Conservation (phyloP, 1,140 invertebrate species). For the Drosophila mojavensis region DNA sequence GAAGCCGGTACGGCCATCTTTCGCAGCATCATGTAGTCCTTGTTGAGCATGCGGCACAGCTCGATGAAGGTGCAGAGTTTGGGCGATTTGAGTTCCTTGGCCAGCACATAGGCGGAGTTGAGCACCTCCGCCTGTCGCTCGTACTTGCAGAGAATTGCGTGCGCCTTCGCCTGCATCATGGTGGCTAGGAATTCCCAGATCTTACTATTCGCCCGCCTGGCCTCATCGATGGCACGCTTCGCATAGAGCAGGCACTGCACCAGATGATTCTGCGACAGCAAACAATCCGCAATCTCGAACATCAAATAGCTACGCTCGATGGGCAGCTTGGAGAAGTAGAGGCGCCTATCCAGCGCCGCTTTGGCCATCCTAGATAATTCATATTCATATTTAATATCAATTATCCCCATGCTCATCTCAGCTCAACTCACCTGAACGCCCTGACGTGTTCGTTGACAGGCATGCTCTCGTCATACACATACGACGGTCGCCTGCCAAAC, state of each 20-base stretch:
- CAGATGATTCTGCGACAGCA: conserved; percentile 59
- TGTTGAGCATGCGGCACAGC: conserved; percentile 70
- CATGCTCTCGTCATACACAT: conserved; percentile 9
- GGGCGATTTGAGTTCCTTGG: conserved; percentile 51
- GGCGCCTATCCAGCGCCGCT: conserved; percentile 49
- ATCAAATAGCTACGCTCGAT: conserved; percentile 75
- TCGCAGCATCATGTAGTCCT: conserved; percentile 63
- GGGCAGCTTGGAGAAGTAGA: conserved; percentile 57
- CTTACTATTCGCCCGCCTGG: conserved; percentile 53
- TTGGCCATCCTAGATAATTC: conserved; percentile 15
- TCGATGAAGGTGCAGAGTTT: conserved; percentile 66
- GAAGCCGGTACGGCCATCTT: conserved; percentile 57
- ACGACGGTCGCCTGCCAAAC: conserved; percentile 67
- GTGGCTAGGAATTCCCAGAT: conserved; percentile 70
- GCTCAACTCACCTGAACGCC: conserved; percentile 33
- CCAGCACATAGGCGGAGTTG: conserved; percentile 56
- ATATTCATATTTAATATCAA: no score
- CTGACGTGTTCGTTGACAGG: conserved; percentile 24
- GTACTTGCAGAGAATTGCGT: conserved; percentile 68
- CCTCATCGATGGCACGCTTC: conserved; percentile 53
- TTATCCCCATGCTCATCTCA: no score
- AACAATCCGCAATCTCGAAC: conserved; percentile 66
- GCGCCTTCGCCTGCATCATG: conserved; percentile 69
- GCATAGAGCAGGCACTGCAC: conserved; percentile 55
- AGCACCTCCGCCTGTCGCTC: conserved; percentile 63